Percentiles rank a stretch among this genome's conserved stretches.
Conservation (phyloP, 30 jellyfish, hydroid and myxozoan genomes). For the Nemopilema nomurai region DNA sequence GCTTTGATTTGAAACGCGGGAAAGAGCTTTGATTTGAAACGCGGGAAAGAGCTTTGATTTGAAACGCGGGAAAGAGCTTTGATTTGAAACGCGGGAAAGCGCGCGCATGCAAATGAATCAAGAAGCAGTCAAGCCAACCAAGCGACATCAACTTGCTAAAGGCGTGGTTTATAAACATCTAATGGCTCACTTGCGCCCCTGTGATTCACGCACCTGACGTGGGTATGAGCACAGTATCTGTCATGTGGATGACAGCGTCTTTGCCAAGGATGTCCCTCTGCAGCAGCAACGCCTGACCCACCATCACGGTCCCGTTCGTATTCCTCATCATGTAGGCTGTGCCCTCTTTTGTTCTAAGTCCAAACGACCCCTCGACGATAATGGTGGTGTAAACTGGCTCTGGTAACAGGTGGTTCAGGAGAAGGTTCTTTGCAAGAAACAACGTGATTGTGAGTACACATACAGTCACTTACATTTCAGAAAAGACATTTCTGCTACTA, state of each 20-base stretch:
- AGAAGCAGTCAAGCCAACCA: too few relatives aligned
- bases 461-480: not conserved
- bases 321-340: slow-evolving; percentile 42
- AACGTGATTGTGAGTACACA: not conserved
- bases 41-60: too few relatives aligned
- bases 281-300: slow-evolving; percentile 32
- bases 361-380: slow-evolving; percentile 26
- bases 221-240: slow-evolving; percentile 56
- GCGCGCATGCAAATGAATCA: too few relatives aligned
- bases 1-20: too few relatives aligned
- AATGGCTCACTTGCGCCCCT: too few relatives aligned
- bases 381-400: slow-evolving; percentile 56
- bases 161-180: too few relatives aligned
- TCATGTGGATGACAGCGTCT: slow-evolving; percentile 66
- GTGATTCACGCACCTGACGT: slow-evolving; percentile 63
- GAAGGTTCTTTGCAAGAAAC: slow-evolving; percentile 51
- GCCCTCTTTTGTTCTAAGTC: slow-evolving; percentile 61
- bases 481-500: not conserved
- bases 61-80: too few relatives aligned
- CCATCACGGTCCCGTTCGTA: slow-evolving; percentile 24
- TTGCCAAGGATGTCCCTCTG: slow-evolving; percentile 18
- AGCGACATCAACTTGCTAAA: too few relatives aligned
- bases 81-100: too few relatives aligned
- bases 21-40: too few relatives aligned
- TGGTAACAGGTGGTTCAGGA: slow-evolving; percentile 53